Conservation (phyloP, 2,888 invertebrate species). For the Clepsis dumicolana region DNA sequence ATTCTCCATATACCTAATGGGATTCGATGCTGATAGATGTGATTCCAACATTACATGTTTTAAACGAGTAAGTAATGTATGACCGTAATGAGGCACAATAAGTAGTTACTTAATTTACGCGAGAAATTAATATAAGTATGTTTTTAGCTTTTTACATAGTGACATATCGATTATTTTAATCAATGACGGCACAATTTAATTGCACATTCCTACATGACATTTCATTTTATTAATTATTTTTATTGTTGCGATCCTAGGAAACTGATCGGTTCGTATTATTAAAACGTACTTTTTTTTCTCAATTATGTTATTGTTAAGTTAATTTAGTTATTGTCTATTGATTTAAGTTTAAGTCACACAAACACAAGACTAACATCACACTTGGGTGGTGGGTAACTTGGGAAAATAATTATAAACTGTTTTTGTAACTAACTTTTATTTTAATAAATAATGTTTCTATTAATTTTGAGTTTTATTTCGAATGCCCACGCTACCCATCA, state of each 20-base stretch:
- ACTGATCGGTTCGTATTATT: slow-evolving; percentile 11
- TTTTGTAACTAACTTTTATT: slow-evolving; percentile 56
- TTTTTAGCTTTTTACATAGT: no score
- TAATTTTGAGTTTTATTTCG: slow-evolving; percentile 70
- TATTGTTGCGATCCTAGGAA: slow-evolving; percentile 11
- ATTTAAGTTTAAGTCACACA: slow-evolving; percentile 48
- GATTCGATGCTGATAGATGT: no score
- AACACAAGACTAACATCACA: slow-evolving; percentile 51
- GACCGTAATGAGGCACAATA: no score
- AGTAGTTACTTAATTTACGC: no score
- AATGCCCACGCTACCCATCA: slow-evolving; percentile 72
- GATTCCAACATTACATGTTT: no score
- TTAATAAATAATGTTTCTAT: slow-evolving; percentile 61
- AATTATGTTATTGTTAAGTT: slow-evolving; percentile 12
- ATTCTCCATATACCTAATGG: no score
- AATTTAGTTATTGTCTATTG: slow-evolving; percentile 11
- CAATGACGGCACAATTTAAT: background rate
- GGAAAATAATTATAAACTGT: slow-evolving; percentile 49
- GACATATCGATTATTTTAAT: background rate
- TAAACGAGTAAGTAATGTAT: no score
- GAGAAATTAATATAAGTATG: no score
- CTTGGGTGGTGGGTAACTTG: slow-evolving; percentile 78
- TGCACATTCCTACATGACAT: background rate
- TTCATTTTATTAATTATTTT: background rate
- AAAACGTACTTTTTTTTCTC: background rate